Conservation (phyloP, 2,113 vertebrate species). For the Arizona elegans region DNA sequence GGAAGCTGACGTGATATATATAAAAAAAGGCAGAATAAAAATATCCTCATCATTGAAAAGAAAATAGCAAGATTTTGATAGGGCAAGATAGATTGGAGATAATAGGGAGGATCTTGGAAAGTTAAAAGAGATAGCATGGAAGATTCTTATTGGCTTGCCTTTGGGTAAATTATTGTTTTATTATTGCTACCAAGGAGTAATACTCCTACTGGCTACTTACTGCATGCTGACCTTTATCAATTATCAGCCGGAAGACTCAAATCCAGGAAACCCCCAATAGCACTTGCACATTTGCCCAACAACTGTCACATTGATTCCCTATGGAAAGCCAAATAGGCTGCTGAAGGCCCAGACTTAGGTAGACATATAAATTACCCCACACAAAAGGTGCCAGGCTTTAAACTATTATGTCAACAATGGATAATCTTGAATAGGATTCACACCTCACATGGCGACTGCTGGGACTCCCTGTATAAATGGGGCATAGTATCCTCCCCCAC, state of each 20-base stretch:
- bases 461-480: background rate
- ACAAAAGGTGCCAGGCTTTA: background rate
- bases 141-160: background rate
- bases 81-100: background rate
- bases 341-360: background rate
- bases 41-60: no score
- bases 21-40: no score
- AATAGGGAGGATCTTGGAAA: background rate
- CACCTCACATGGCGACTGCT: background rate
- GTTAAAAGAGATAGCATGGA: background rate
- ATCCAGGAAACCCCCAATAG: background rate
- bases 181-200: background rate
- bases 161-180: background rate
- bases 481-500: background rate
- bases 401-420: background rate
- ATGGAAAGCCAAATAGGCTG: background rate
- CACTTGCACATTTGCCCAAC: background rate
- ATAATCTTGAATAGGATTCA: background rate
- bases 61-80: background rate
- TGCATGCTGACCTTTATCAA: background rate
- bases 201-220: background rate
- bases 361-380: background rate
- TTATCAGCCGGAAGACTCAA: background rate
- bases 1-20: no score
- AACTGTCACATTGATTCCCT: background rate